Evolutionary conservation across 2,888 invertebrate genomes (phyloP).

Genomic region (Melinaea menophilus): DNA sequence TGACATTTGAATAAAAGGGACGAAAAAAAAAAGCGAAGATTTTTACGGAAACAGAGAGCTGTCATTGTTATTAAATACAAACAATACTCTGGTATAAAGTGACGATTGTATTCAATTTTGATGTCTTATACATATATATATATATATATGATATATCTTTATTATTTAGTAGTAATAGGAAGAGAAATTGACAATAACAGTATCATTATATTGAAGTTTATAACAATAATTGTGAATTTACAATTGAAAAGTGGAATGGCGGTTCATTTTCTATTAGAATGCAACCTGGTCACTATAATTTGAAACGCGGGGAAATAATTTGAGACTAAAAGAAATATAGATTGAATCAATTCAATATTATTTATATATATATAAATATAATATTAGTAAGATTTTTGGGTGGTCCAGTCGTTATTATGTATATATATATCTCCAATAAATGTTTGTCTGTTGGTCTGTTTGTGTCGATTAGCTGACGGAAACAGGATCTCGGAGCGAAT

Average conservation of each 20-base stretch:
- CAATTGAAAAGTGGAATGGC: conserved; percentile 32
- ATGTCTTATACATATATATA: too few relatives aligned
- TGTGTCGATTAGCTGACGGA: neutral
- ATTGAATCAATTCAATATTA: neutral
- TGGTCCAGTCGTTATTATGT: neutral
- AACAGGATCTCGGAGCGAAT: conserved; percentile 1
- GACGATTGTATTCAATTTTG: too few relatives aligned
- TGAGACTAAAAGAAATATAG: neutral
- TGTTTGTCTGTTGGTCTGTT: too few relatives aligned
- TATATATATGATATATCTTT: too few relatives aligned
- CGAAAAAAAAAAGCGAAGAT: too few relatives aligned
- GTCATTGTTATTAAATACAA: too few relatives aligned
- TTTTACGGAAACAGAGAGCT: too few relatives aligned
- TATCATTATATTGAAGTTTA: conserved; percentile 18
- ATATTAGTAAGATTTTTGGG: neutral
- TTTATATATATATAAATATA: neutral
- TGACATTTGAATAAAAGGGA: too few relatives aligned
- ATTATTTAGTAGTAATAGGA: too few relatives aligned
- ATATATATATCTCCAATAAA: too few relatives aligned
- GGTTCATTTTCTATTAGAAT: neutral
- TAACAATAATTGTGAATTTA: conserved; percentile 29
- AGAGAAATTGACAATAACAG: conserved; percentile 8
- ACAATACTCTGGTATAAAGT: too few relatives aligned
- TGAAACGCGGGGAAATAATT: neutral
- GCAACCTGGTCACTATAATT: conserved; percentile 2